Percentiles rank a stretch among this genome's conserved stretches.
These are phyloP conservation scores for Lacanobia oleracea DNA, from an alignment of 2,888 invertebrate genomes.

Conservation along the genomic window DNA sequence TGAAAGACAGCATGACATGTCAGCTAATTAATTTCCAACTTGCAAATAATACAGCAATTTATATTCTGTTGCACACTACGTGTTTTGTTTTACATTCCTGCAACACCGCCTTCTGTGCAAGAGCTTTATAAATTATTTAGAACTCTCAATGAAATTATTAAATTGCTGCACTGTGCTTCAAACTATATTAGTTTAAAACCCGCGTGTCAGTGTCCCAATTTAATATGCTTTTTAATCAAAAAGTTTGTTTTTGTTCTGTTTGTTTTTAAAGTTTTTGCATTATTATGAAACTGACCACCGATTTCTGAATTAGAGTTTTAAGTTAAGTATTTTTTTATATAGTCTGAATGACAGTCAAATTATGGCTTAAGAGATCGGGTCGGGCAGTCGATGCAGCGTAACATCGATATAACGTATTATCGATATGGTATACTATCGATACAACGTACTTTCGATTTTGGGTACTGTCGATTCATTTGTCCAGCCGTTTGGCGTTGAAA, in stretches of 20 bases:
- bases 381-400: no score
- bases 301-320: no score
- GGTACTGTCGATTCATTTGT: no score
- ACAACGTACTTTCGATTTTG: no score
- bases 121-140: constrained; percentile 71
- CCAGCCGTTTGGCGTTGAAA: no score
- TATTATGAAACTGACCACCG: neutral
- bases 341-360: no score
- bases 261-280: constrained; percentile 17
- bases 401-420: no score
- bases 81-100: constrained; percentile 72
- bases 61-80: constrained; percentile 75
- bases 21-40: constrained; percentile 77
- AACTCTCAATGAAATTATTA: constrained; percentile 71
- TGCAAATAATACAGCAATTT: constrained; percentile 79
- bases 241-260: constrained; percentile 39
- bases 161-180: constrained; percentile 57
- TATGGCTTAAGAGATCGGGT: no score
- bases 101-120: constrained; percentile 64
- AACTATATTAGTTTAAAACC: constrained; percentile 54
- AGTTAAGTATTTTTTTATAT: no score
- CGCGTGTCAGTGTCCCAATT: constrained; percentile 32
- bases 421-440: no score
- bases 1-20: constrained; percentile 42
- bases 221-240: constrained; percentile 51